Conservation (phyloP, 2,797 vertebrate genomes). For the Delichon dasypus region DNA sequence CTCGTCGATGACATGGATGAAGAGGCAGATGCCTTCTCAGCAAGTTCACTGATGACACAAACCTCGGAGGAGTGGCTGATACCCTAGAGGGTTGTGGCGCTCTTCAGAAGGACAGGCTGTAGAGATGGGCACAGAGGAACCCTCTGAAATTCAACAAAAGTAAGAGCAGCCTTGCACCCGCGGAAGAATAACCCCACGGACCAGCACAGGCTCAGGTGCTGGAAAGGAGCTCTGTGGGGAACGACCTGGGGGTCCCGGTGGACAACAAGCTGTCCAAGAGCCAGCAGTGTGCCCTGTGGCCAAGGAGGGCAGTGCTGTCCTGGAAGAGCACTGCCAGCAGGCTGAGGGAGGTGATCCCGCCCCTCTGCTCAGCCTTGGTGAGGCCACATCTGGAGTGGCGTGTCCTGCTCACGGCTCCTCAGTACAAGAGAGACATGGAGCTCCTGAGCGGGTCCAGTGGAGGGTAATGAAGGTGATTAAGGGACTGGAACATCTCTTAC, state of each 20-base stretch:
- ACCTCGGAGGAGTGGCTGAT: neutral
- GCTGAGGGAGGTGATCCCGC: neutral
- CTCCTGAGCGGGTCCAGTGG: neutral
- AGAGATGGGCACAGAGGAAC: neutral
- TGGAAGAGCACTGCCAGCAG: neutral
- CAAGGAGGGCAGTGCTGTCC: rapidly evolving
- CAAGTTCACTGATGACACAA: neutral
- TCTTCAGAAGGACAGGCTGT: neutral
- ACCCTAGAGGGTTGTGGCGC: neutral
- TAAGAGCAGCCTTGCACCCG: neutral
- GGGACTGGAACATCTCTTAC: neutral
- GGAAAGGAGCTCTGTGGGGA: neutral
- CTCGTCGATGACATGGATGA: rapidly evolving
- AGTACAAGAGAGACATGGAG: neutral
- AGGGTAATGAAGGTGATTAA: neutral
- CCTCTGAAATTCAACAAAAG: neutral
- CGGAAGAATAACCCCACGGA: neutral
- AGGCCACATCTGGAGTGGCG: neutral
- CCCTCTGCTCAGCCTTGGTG: neutral
- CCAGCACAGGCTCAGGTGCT: neutral
- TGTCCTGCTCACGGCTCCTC: neutral
- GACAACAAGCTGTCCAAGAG: neutral
- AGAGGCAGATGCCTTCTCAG: neutral
- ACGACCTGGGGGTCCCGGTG: neutral
- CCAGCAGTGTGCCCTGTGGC: neutral